Base-by-base conservation (phyloP, 2,797 vertebrate species). In the Sebastes minor region DNA sequence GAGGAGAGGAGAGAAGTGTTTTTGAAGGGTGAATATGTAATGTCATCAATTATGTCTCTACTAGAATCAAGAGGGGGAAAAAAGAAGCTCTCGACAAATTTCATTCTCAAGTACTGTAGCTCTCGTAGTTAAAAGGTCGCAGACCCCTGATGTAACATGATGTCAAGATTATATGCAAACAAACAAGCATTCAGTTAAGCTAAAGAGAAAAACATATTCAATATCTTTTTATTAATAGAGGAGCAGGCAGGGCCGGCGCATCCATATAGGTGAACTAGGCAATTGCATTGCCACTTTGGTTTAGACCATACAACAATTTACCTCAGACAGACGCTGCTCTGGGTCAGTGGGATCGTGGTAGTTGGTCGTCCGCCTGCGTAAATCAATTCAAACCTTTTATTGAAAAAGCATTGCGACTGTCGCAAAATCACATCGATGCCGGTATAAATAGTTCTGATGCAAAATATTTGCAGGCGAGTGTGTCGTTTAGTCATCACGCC, bases 41-140 rank as follows among this genome's bases (percentile, higher is more conserved):
- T 32, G 18, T 52, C 63, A 55, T 71, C 35, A 57, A 78, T 20
- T 67, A 9, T 38, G 49, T 23, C 5, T 49, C 61, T 28, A 14
- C 42, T 81, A 8, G 14, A 72, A 55, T 67, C 25, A 59, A 71
- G 10, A 38, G 38, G 16, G 14, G 13, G 8, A 22, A 35, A 35
- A 71, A 33, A 28, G 4, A 62, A 74, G 23, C 66, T 53, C 55
- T 71, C 4, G 1, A 74, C 28, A 46, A 13, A 68, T 71, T 52
- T 14, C 2, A 42, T 25, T 49, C 27, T 35, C 20, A 64, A 78
- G 46, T 23, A 30, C 53, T 60, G 27, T 2, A 30, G 49, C 49
- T 62, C 62, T 72, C 25, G 10, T 53, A 30, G 52, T 62, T 35
- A 71, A 85, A 74, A 71, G 66, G 56, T 52, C 25, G 28, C 23